phyloP scores from a whole-genome alignment of 1,140 invertebrate genomes.

The Neotoxoptera formosana region DNA sequence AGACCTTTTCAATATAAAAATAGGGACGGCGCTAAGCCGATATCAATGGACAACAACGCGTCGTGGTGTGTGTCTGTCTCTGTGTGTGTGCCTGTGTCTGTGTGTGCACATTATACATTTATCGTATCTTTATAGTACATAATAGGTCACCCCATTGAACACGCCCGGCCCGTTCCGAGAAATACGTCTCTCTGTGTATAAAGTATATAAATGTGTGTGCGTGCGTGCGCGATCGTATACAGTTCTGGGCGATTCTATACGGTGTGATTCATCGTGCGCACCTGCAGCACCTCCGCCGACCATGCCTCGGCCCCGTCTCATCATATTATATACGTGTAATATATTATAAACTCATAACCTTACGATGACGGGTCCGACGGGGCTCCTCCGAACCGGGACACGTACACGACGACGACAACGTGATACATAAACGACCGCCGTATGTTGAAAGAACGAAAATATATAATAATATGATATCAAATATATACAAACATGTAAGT shows the following conservation, averaged over 20 bases:
- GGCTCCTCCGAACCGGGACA: constrained; percentile 11
- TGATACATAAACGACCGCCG: background rate
- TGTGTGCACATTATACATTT: background rate
- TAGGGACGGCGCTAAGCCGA: constrained; percentile 39
- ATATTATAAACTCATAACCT: constrained; percentile 25
- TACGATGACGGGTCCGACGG: background rate
- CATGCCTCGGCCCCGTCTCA: background rate
- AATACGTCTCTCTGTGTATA: background rate
- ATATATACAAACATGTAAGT: background rate
- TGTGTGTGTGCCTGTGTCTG: background rate
- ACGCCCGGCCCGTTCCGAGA: constrained; percentile 24
- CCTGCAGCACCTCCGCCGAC: background rate
- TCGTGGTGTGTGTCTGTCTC: background rate
- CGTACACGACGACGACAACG: background rate
- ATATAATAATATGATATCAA: background rate
- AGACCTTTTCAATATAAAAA: background rate
- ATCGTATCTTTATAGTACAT: constrained; percentile 26
- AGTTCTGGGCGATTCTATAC: background rate
- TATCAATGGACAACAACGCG: constrained; percentile 35
- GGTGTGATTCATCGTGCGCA: constrained; percentile 48
- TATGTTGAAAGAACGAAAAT: background rate
- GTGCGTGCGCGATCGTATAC: background rate
- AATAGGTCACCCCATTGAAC: constrained; percentile 38
- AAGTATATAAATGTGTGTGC: background rate
- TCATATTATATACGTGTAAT: constrained; percentile 4